A percentile compares a stretch with the other conserved stretches of the same genome.
Conservation (phyloP, 1,140 invertebrate species). For the Euura lappo region DNA sequence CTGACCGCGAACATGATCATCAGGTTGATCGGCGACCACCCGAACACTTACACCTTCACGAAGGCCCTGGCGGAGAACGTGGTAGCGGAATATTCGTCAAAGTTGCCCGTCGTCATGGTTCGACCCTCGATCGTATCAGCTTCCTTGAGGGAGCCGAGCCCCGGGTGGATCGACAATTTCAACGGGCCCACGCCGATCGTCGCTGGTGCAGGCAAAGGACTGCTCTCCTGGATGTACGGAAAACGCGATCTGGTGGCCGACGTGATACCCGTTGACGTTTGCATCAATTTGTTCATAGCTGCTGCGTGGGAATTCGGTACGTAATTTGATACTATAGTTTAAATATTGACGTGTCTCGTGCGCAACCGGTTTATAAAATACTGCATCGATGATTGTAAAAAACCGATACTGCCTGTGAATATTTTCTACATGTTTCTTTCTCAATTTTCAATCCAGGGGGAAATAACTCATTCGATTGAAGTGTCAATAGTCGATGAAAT, state of each 20-base stretch:
- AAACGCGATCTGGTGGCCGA: background rate
- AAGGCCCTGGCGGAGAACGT: conserved; percentile 31
- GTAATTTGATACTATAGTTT: background rate
- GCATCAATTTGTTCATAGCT: conserved; percentile 25
- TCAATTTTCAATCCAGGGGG: no score
- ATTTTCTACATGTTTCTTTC: no score
- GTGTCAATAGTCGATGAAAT: no score
- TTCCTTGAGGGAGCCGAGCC: conserved; percentile 8
- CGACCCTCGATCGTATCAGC: conserved; percentile 22
- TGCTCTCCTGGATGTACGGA: background rate
- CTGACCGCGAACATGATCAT: conserved; percentile 8
- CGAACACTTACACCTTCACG: conserved; percentile 34
- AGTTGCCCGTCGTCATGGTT: conserved; percentile 24
- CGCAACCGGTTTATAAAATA: no score
- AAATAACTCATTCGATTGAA: no score
- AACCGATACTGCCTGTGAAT: conserved; percentile 37
- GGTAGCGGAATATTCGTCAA: conserved; percentile 16
- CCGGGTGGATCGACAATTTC: conserved; percentile 9
- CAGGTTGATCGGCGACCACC: conserved; percentile 42
- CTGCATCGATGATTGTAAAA: conserved; percentile 18
- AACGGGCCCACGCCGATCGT: background rate
- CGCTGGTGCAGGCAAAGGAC: background rate
- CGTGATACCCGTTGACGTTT: background rate
- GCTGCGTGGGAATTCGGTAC: conserved; percentile 23
- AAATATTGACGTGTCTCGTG: no score